Evolutionary conservation across 2,888 invertebrate species (phyloP), one percentile per base, ranked within the genome.

Genomic region (Tipula confusa): DNA sequence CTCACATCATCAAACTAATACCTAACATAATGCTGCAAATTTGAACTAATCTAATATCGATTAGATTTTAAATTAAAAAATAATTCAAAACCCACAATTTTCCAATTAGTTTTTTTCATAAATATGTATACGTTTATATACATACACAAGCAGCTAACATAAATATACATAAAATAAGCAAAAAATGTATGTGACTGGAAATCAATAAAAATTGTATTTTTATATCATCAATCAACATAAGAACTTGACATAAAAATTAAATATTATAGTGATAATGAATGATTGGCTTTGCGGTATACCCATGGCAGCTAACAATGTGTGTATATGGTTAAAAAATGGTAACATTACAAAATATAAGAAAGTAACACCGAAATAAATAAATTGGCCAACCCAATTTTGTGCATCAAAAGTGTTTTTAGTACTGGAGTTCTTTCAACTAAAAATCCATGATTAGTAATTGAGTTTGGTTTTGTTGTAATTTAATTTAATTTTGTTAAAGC

Each of bases 201-300:
- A 64, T 64, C 64, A 9, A 64, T 64, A 64, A 24, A 24, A 24
- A 33, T 24, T 24, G 18, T 15, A 15, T 43, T 43, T 43, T 24
- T 64, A n/a, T 64, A n/a, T 64, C 64, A 64, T 64, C 64, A 64
- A 64, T 64, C 64, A 64, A 64, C 64, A 64, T 64, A 64, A 64
- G 64, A 64, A 64, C 64, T 24, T 64, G 64, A 64, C 64, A 64
- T 64, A 64, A 64, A 64, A 64, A 64, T 64, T 64, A 64, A 64
- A 64, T 64, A 64, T 64, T 64, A 7, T 24, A 18, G 64, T 64
- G 24, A 64, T 64, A 64, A 64, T 64, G 38, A 38, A 38, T 38
- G 38, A 38, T 38, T 18, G 48, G 48, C 18, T 48, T 48, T 48
- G 48, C 18, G 48, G 18, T 11, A 48, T 48, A 48, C 48, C 15